phyloP scores from a whole-genome alignment of 2,797 vertebrate species.

The Mallotus villosus region DNA sequence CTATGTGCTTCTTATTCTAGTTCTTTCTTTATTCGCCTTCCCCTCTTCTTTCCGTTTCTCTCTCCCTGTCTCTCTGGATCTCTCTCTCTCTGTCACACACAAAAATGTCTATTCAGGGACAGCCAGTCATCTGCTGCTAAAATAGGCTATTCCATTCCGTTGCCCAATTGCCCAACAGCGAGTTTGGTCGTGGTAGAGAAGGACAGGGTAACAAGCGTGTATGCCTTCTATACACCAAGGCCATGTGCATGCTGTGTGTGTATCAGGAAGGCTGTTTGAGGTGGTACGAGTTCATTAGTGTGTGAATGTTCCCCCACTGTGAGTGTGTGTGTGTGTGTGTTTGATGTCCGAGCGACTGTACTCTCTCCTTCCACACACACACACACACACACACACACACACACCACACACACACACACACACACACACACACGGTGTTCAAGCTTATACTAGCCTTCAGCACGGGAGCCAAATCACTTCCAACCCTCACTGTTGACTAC shows the following conservation, averaged over 20 bases:
- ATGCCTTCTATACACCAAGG: neutral
- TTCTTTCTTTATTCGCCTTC: conserved; percentile 7
- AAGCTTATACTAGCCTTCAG: neutral
- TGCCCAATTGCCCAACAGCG: conserved; percentile 27
- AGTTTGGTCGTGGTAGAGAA: neutral
- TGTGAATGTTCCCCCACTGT: neutral
- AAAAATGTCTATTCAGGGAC: conserved; percentile 7
- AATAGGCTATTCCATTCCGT: conserved; percentile 31
- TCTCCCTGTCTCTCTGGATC: conserved; percentile 6
- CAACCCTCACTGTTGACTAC: neutral
- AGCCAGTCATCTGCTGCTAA: conserved; percentile 32
- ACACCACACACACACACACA: too few species aligned
- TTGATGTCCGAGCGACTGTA: neutral
- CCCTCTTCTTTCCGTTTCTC: neutral
- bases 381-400: neutral
- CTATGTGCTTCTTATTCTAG: conserved; percentile 1
- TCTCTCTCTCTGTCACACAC: neutral
- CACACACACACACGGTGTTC: neutral
- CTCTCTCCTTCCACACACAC: neutral
- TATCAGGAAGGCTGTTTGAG: too few species aligned
- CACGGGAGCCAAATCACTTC: neutral
- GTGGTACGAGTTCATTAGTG: neutral
- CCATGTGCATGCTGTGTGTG: neutral
- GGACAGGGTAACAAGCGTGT: neutral
- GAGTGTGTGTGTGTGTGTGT: neutral